Percentiles rank a stretch among this genome's conserved stretches.
These are phyloP conservation scores for Notolabrus celidotus DNA, from an alignment of 2,797 vertebrate species.

Conservation along the genomic window DNA sequence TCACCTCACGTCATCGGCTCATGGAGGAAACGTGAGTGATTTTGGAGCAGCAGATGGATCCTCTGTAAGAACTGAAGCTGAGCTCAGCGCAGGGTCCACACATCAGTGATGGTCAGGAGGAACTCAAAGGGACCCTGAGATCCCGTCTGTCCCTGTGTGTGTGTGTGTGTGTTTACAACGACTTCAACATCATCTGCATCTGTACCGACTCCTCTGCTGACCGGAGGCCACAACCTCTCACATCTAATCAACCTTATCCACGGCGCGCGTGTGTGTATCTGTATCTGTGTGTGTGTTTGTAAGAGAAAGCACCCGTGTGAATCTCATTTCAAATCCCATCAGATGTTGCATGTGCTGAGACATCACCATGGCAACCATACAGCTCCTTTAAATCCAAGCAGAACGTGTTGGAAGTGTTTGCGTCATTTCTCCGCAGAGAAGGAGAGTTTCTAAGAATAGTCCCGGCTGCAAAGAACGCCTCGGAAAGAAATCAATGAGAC, in stretches of 20 bases:
- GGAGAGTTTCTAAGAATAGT: conserved; percentile 53
- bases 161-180: no score
- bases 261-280: conserved; percentile 7
- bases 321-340: conserved; percentile 47
- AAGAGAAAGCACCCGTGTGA: conserved; percentile 1
- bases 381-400: conserved; percentile 37
- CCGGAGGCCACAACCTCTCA: conserved; percentile 9
- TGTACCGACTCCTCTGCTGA: conserved; percentile 16
- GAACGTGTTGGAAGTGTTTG: conserved; percentile 38
- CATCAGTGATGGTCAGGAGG: no score
- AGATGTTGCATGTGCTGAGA: conserved; percentile 49
- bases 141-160: no score
- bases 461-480: conserved; percentile 24
- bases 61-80: no score
- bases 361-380: conserved; percentile 73
- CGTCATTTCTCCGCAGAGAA: conserved; percentile 43
- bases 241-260: conserved; percentile 14
- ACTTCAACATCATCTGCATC: neutral
- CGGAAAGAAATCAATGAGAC: neutral
- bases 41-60: no score
- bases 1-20: no score
- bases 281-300: neutral
- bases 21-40: no score
- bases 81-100: no score
- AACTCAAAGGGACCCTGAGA: no score